Evolutionary conservation across 1,140 invertebrate genomes (phyloP).

Genomic region (Lycorma delicatula): DNA sequence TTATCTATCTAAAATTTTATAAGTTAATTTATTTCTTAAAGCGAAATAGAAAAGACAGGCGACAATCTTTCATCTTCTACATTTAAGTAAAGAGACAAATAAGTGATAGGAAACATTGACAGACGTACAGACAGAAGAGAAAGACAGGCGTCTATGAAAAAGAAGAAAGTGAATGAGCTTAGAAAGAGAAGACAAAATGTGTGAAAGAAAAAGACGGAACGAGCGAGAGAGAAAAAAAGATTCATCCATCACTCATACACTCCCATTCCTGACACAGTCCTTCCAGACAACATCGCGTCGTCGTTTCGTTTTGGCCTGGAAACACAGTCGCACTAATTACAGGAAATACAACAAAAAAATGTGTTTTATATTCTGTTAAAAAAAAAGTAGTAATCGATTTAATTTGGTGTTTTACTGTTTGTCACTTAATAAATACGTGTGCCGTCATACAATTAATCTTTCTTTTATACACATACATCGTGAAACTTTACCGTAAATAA

Average conservation of each 20-base stretch:
- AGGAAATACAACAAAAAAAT: background rate
- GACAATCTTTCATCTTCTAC: no score
- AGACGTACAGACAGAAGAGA: constrained; percentile 8
- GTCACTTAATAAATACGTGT: no score
- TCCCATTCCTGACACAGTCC: background rate
- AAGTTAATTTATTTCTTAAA: no score
- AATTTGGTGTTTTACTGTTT: no score
- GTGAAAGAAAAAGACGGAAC: background rate
- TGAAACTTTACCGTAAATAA: no score
- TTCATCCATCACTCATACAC: background rate
- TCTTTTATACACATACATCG: no score
- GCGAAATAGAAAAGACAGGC: no score
- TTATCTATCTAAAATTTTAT: no score
- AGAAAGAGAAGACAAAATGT: background rate
- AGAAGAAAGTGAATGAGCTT: constrained; percentile 7
- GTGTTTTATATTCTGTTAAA: no score
- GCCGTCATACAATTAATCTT: no score
- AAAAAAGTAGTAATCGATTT: no score
- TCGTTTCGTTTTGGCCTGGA: background rate
- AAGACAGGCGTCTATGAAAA: constrained; percentile 1
- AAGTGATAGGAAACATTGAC: constrained; percentile 10
- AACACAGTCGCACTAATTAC: background rate
- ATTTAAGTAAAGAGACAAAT: constrained; percentile 8
- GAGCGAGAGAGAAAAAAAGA: background rate
- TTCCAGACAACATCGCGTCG: background rate